These are phyloP conservation scores for Coleophora deauratella DNA, from an alignment of 2,888 invertebrate species.

Conservation along the genomic window DNA sequence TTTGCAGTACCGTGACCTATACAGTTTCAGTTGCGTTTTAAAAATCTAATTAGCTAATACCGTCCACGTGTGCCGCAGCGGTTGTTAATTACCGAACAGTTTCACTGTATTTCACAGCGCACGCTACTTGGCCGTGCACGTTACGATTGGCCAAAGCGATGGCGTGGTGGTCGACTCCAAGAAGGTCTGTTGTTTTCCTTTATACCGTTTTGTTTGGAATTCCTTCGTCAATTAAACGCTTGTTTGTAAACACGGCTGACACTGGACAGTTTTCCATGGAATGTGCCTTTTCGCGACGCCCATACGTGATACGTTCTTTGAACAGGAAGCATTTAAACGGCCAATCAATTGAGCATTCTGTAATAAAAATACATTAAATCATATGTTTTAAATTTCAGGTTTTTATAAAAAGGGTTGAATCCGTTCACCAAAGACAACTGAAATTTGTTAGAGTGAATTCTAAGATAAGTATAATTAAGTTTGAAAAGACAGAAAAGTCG, in stretches of 20 bases:
- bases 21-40: too few relatives aligned
- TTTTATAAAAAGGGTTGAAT: too few relatives aligned
- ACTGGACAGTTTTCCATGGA: conserved; percentile 49
- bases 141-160: conserved; percentile 13
- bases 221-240: conserved; percentile 58
- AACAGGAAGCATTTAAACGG: conserved; percentile 35
- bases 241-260: conserved; percentile 60
- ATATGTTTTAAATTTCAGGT: too few relatives aligned
- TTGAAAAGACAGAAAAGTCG: too few relatives aligned
- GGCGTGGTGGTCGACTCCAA: conserved; percentile 18
- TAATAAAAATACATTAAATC: too few relatives aligned
- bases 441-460: too few relatives aligned
- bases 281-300: conserved; percentile 37
- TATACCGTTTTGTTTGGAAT: conserved; percentile 52
- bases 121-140: conserved; percentile 20
- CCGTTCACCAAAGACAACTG: too few relatives aligned
- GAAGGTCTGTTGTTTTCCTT: conserved; percentile 45
- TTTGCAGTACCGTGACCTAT: too few relatives aligned
- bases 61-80: too few relatives aligned
- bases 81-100: conserved; percentile 5
- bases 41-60: too few relatives aligned
- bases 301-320: conserved; percentile 28
- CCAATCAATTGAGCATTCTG: too few relatives aligned
- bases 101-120: conserved; percentile 20
- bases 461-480: too few relatives aligned